Conservation (phyloP, 2,113 vertebrate genomes). For the cat (Felis catus) region F.catus_Fca126_mat1.0 CM031418.1:102366001-102366500, state of each 20-base stretch:
- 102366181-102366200: neutral
- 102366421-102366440: neutral
- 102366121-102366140: neutral
- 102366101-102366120: neutral
- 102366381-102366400: neutral
- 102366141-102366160: neutral
- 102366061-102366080: neutral
- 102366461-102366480: neutral
- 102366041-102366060: neutral
- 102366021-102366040: neutral
- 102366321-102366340: neutral
- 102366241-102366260: neutral
- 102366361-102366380: neutral
- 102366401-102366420: neutral
- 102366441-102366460: neutral
- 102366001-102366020: neutral
- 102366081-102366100: neutral
- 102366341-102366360: neutral
- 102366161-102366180: neutral
- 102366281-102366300: neutral
- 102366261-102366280: neutral
- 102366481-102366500: neutral
- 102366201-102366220: neutral
- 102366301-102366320: neutral
- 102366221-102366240: neutral